Conservation (phyloP, 2,797 vertebrate species). For the Kryptolebias ocellatus region DNA sequence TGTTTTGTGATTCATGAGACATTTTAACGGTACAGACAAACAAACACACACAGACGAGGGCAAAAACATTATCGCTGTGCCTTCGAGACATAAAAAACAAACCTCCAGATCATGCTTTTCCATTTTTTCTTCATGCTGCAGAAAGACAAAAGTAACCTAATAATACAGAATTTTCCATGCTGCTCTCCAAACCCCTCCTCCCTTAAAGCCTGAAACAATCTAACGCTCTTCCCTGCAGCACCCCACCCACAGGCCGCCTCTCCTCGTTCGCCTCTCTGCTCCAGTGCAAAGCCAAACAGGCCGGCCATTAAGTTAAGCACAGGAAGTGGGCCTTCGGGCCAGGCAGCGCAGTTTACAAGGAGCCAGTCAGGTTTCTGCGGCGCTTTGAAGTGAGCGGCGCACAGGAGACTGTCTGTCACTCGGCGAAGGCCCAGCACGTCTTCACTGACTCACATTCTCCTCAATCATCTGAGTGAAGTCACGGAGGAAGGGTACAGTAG, state of each 20-base stretch:
- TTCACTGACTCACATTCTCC: conserved; percentile 80
- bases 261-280: conserved; percentile 67
- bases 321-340: conserved; percentile 81
- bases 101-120: conserved; percentile 40
- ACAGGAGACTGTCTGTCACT: conserved; percentile 80
- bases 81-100: too few relatives aligned
- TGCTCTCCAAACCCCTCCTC: conserved; percentile 62
- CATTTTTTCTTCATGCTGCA: conserved; percentile 19
- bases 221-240: conserved; percentile 48
- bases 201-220: conserved; percentile 55
- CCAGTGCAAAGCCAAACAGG: conserved; percentile 80
- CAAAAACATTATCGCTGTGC: too few relatives aligned
- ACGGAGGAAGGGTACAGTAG: conserved; percentile 38
- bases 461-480: conserved; percentile 72
- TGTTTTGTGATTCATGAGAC: too few relatives aligned
- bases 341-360: conserved; percentile 80
- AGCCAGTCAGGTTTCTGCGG: conserved; percentile 78
- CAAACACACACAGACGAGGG: too few relatives aligned
- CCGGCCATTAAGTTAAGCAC: conserved; percentile 80
- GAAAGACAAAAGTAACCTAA: conserved; percentile 67
- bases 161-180: conserved; percentile 72
- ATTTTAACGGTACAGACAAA: too few relatives aligned
- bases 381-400: conserved; percentile 77
- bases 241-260: conserved; percentile 61
- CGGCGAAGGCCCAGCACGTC: conserved; percentile 69